These are phyloP conservation scores for Coregonus suidteri DNA, from an alignment of 2,797 vertebrate genomes.

Conservation along the genomic window DNA sequence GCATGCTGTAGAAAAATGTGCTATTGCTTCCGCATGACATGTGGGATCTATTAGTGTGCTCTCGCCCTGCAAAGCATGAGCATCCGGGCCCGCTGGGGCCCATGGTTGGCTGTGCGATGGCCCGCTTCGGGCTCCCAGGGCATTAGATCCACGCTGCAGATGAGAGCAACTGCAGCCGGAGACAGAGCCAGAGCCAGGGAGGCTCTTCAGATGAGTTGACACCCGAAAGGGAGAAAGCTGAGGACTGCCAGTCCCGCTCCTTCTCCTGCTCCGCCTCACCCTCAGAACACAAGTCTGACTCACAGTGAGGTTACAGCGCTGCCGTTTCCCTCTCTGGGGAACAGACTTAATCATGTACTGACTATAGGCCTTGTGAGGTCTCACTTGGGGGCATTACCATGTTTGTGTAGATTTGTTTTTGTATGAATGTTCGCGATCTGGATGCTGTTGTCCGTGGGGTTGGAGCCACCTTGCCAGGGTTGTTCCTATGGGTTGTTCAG, in stretches of 20 bases:
- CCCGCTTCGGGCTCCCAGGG: constrained; percentile 62
- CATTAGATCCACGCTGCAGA: constrained; percentile 53
- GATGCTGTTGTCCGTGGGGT: background rate
- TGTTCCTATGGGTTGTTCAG: background rate
- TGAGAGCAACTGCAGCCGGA: too few species aligned
- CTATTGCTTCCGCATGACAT: constrained; percentile 77
- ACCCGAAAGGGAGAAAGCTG: constrained; percentile 44
- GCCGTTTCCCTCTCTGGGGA: constrained; percentile 29
- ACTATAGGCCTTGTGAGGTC: constrained; percentile 34
- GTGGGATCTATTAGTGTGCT: constrained; percentile 79
- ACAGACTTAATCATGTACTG: constrained; percentile 34
- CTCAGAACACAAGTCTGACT: constrained; percentile 34
- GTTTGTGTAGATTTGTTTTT: constrained; percentile 47
- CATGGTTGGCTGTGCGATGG: constrained; percentile 59
- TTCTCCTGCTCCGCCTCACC: constrained; percentile 22
- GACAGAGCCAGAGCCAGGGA: constrained; percentile 47
- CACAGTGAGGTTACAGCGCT: constrained; percentile 55
- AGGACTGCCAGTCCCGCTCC: constrained; percentile 18
- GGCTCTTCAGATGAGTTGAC: constrained; percentile 59
- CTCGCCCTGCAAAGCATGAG: constrained; percentile 69
- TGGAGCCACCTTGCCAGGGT: background rate
- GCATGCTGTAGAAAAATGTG: constrained; percentile 77
- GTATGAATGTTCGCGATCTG: constrained; percentile 38
- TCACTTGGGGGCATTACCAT: constrained; percentile 1
- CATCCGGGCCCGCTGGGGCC: constrained; percentile 63